Evolutionary conservation across 2,113 vertebrate genomes (phyloP), one percentile per base, ranked within the genome.

Genomic region (Struthidea cinerea): DNA sequence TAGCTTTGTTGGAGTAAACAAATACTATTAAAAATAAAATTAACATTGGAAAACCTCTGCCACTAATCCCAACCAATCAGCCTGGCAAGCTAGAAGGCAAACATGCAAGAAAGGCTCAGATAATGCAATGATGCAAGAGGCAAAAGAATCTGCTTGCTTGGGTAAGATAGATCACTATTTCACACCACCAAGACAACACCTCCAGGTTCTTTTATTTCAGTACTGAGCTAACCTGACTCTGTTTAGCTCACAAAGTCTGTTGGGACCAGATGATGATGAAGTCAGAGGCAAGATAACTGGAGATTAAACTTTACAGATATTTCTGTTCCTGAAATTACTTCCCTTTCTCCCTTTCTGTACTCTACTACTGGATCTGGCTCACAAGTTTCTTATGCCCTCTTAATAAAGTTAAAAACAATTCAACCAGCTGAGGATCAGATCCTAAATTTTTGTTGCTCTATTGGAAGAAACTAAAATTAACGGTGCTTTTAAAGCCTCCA

Each of bases 241-340:
- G 6, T 93, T 94, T 87, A 90, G 47, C 90, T 80, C 79, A 82
- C 57, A 30, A 71, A 95, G 75, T 91, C 71, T 95, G 76, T 80
- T 92, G 59, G 8, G 24, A 90, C 79, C 68, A 93, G 85, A 92
- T 89, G 71, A 94, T 65, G 67, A 90, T 81, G 76, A 92, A 93
- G 87, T 94, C 65, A 89, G 89, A 80, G 42, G 92, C 73, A 83
- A 92, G 85, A 95, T 95, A 91, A 91, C 55, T 93, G 85, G 60
- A 95, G 90, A 96, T 95, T 88, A 93, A 94, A 76, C 83, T 92
- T 86, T 44, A 88, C 76, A 86, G 90, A 92, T 94, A 96, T 94
- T 92, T 95, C 87, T 95, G 84, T 96, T 97, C 94, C 93, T 93
- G 84, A 95, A 96, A 96, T 93, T 78, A 95, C 89, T 95, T 96